Conservation (phyloP, 1,140 invertebrate genomes). For the Drosophila tsacasi region DNA sequence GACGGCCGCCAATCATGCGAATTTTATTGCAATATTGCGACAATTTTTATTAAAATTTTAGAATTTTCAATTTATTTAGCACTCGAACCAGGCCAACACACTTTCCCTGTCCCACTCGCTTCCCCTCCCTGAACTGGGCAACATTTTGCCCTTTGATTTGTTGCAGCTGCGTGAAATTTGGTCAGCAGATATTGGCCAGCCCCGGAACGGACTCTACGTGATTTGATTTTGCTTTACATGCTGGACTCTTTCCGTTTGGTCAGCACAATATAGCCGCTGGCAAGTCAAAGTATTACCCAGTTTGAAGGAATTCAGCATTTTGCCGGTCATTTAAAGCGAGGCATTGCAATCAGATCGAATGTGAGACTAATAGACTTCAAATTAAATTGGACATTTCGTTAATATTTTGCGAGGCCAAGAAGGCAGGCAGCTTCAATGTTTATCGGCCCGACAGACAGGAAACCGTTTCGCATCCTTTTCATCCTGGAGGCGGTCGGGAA, state of each 20-base stretch:
- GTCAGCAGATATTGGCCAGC: slow-evolving; percentile 69
- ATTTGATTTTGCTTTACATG: slow-evolving; percentile 66
- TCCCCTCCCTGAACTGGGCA: not conserved
- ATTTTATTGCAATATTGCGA: slow-evolving; percentile 79
- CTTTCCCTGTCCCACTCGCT: not conserved
- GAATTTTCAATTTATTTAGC: slow-evolving; percentile 81
- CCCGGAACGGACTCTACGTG: slow-evolving; percentile 61
- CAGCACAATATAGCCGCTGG: slow-evolving; percentile 46
- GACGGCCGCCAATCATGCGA: slow-evolving; percentile 60
- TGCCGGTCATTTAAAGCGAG: slow-evolving; percentile 27
- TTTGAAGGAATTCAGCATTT: slow-evolving; percentile 26
- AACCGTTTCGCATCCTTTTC: not conserved
- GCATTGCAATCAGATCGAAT: slow-evolving; percentile 11
- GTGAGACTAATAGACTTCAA: slow-evolving; percentile 33
- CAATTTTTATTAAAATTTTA: slow-evolving; percentile 82
- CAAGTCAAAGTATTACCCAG: slow-evolving; percentile 44
- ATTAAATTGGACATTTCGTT: slow-evolving; percentile 63
- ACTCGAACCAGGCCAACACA: slow-evolving; percentile 31
- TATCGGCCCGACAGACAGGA: slow-evolving; percentile 30
- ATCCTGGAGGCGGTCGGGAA: slow-evolving; percentile 8
- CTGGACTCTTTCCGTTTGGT: slow-evolving; percentile 30
- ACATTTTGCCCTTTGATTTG: slow-evolving; percentile 73
- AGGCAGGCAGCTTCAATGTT: slow-evolving; percentile 5
- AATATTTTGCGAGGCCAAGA: slow-evolving; percentile 16
- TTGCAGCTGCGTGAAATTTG: slow-evolving; percentile 76